These are phyloP conservation scores for Drosophila aff. DNA, from an alignment of 1,140 invertebrate genomes.

Conservation along the genomic window DNA sequence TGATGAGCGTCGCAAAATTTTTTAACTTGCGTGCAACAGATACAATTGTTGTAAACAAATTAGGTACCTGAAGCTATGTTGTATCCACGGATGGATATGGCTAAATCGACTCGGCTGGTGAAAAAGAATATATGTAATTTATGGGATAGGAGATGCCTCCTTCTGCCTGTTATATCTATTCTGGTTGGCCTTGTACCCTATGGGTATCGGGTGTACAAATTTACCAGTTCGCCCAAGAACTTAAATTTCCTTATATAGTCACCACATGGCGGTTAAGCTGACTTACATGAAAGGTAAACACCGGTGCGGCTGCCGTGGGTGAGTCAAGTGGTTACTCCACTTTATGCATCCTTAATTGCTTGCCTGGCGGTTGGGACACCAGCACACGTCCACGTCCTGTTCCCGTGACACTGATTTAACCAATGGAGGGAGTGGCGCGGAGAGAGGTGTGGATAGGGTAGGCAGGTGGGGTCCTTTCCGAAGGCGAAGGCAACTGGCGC, in stretches of 20 bases:
- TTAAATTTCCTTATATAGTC: not conserved
- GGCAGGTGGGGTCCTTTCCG: constrained; percentile 5
- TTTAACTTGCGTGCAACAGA: too few species aligned
- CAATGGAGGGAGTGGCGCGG: not conserved
- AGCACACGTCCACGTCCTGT: constrained; percentile 55
- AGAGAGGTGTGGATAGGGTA: constrained; percentile 2
- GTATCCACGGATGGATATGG: too few species aligned
- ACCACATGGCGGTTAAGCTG: constrained; percentile 51
- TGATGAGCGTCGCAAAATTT: too few species aligned
- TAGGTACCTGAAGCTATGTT: too few species aligned
- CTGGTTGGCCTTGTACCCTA: too few species aligned
- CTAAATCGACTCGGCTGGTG: too few species aligned
- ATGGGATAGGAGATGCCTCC: too few species aligned
- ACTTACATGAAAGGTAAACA: constrained; percentile 43
- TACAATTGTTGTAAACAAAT: too few species aligned
- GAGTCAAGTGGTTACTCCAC: constrained; percentile 76
- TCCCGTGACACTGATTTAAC: constrained; percentile 80
- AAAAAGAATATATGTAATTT: too few species aligned
- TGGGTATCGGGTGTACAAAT: too few species aligned
- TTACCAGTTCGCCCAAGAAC: not conserved
- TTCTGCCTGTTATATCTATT: too few species aligned
- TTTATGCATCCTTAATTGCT: constrained; percentile 83
- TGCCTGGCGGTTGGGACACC: constrained; percentile 42
- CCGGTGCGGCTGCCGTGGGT: constrained; percentile 33
- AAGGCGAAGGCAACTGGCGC: constrained; percentile 33